These are phyloP conservation scores for Hippopotamus amphibius DNA, from an alignment of 2,113 vertebrate species.

Conservation along the genomic window DNA sequence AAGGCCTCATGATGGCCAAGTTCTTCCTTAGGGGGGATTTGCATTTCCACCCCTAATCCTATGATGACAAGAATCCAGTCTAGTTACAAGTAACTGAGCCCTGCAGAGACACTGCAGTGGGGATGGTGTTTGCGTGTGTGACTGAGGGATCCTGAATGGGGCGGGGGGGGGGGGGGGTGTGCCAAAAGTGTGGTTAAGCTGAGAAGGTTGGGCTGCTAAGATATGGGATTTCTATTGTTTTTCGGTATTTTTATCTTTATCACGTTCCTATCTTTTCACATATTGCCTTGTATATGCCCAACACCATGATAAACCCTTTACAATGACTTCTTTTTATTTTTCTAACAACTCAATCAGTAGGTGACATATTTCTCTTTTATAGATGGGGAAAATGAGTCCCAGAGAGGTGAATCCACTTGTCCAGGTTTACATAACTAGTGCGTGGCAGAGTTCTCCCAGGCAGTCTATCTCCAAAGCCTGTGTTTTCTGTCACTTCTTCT, in stretches of 20 bases:
- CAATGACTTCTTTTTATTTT: background rate
- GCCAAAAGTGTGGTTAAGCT: background rate
- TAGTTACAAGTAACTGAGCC: background rate
- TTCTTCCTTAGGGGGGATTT: background rate
- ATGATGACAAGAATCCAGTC: background rate
- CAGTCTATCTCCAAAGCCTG: no score
- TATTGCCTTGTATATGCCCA: fast-evolving
- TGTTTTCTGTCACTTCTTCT: background rate
- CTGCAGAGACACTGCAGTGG: background rate
- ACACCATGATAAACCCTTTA: fast-evolving
- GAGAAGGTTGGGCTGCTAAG: background rate
- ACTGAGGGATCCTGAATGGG: no score
- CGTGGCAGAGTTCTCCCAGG: background rate
- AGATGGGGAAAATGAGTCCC: background rate
- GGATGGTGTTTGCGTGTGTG: background rate
- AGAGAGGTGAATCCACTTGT: background rate
- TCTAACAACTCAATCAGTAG: background rate
- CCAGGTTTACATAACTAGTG: background rate
- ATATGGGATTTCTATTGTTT: background rate
- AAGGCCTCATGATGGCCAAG: background rate
- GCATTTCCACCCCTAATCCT: background rate
- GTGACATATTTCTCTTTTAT: background rate
- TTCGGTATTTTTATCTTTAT: background rate
- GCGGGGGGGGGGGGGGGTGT: fast-evolving
- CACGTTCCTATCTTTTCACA: fast-evolving